These are phyloP conservation scores for Lasiommata megera DNA, from an alignment of 2,888 invertebrate genomes.

Conservation along the genomic window DNA sequence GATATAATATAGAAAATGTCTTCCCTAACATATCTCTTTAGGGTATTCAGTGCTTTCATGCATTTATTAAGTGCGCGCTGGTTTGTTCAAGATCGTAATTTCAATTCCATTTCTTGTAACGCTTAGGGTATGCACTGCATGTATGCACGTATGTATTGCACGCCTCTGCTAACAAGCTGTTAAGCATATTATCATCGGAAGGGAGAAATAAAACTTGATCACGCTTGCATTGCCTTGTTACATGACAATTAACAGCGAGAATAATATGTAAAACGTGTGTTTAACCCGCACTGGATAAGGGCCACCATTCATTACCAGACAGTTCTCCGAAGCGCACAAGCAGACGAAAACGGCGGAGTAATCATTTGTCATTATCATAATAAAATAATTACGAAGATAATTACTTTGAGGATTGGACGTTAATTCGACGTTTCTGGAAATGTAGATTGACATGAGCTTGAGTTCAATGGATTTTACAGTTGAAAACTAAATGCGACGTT, in stretches of 20 bases:
- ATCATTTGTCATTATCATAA: conserved; percentile 23
- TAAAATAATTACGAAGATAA: conserved; percentile 28
- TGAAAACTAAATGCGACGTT: background rate
- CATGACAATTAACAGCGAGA: conserved; percentile 33
- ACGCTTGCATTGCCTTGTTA: conserved; percentile 35
- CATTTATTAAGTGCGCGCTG: too few species aligned
- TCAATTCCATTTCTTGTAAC: too few species aligned
- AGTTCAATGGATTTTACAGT: background rate
- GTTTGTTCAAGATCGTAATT: too few species aligned
- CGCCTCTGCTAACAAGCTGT: conserved; percentile 51
- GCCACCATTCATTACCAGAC: conserved; percentile 24
- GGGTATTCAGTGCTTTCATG: too few species aligned
- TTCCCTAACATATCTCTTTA: too few species aligned
- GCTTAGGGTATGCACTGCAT: too few species aligned
- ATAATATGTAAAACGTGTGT: conserved; percentile 28
- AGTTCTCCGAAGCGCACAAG: conserved; percentile 23
- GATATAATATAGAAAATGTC: too few species aligned
- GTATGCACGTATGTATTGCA: too few species aligned
- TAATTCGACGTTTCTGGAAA: conserved; percentile 22
- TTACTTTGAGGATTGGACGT: conserved; percentile 16
- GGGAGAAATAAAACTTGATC: conserved; percentile 36
- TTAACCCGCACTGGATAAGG: conserved; percentile 25
- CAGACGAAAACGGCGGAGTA: conserved; percentile 25
- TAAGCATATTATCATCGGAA: conserved; percentile 42
- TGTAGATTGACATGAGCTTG: conserved; percentile 15